These are phyloP conservation scores for Pelochelys cantorii DNA, from an alignment of 2,797 vertebrate genomes.

Conservation along the genomic window DNA sequence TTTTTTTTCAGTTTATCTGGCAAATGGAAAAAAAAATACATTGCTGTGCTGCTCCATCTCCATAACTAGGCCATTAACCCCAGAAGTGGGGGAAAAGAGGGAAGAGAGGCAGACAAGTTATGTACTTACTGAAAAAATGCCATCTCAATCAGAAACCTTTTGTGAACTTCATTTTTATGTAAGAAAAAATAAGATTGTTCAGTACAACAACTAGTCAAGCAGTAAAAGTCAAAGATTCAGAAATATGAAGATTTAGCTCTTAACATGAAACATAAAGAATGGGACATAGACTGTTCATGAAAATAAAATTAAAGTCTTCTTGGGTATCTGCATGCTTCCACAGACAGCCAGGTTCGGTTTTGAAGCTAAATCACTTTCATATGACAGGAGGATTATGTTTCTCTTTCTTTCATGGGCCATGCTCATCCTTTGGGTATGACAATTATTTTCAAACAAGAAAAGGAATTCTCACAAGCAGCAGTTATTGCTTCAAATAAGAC, in stretches of 20 bases:
- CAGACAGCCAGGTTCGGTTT: not conserved
- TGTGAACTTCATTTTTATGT: not conserved
- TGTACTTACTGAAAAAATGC: not conserved
- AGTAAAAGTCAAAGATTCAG: not conserved
- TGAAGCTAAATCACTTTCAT: not conserved
- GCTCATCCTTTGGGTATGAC: not conserved
- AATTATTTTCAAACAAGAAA: not conserved
- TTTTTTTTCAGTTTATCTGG: not conserved
- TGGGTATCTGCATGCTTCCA: not conserved
- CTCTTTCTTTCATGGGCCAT: not conserved
- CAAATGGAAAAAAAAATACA: not conserved
- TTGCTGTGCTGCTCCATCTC: not conserved
- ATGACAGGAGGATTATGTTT: not conserved
- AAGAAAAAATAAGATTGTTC: not conserved
- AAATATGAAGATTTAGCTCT: not conserved
- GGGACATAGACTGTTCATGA: not conserved
- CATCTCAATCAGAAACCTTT: not conserved
- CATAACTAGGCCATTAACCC: not conserved
- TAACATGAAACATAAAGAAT: not conserved
- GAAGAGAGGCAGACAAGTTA: not conserved
- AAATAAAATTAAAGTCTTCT: not conserved
- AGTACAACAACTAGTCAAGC: not conserved
- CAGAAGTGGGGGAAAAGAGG: not conserved
- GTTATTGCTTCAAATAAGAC: not conserved
- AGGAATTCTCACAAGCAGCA: not conserved